phyloP scores from a whole-genome alignment of 2,888 invertebrate genomes.

The Rhyacophila evoluta region DNA sequence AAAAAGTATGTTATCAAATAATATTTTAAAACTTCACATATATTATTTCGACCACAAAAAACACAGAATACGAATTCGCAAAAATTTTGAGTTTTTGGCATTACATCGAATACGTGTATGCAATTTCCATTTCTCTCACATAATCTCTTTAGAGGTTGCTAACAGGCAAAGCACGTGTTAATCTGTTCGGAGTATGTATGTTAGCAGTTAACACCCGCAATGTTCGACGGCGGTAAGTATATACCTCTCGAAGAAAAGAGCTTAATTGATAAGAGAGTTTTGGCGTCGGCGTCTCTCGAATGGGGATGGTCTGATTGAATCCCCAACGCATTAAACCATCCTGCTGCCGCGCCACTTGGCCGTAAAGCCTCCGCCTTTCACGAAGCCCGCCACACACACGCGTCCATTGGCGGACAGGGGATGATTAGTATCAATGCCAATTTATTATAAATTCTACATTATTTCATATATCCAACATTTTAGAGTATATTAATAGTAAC shows the following conservation, averaged over 20 bases:
- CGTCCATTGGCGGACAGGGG: neutral
- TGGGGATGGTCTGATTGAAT: conserved; percentile 45
- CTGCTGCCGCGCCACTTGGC: conserved; percentile 28
- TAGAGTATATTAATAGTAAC: too few species aligned
- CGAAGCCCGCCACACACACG: neutral
- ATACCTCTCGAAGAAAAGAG: neutral
- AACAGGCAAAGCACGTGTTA: neutral
- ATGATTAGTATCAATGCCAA: too few species aligned
- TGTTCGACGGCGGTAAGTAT: neutral
- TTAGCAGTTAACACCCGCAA: neutral
- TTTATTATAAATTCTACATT: too few species aligned
- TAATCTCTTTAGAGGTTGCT: neutral
- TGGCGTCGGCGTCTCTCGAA: conserved; percentile 10
- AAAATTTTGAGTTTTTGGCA: too few species aligned
- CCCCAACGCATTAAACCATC: conserved; percentile 45
- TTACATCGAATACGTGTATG: neutral
- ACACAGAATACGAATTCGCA: too few species aligned
- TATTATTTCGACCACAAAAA: too few species aligned
- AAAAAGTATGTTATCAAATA: too few species aligned
- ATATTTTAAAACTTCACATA: too few species aligned
- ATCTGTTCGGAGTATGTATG: conserved; percentile 1
- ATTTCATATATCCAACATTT: too few species aligned
- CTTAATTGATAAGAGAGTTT: conserved; percentile 15
- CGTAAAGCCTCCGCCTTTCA: conserved; percentile 27
- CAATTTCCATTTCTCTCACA: neutral